Base-by-base conservation (phyloP, 2,113 vertebrate genomes). In the Acanthisitta chloris region DNA sequence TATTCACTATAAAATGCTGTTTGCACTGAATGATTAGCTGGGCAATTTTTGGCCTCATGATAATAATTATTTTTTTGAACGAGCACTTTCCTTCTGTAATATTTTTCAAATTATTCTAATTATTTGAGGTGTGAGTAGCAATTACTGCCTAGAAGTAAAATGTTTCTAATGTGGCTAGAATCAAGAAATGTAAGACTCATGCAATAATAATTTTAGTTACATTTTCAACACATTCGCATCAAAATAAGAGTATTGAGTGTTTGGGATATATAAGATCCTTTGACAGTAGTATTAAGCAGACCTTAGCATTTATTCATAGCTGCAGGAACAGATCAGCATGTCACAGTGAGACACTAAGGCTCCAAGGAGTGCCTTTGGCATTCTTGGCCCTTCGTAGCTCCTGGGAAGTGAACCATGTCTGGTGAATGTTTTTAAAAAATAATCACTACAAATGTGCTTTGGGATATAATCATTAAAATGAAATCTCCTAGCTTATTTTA, bases 391-490 rank as follows among this genome's bases (percentile, higher is more conserved):
- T 91, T 96, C 28, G 3, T 66, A 91, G 92, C 85, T 82, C 78
- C 82, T 88, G 95, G 84, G 83, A 97, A 97, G 96, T 29, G 26
- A 92, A 89, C 82, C 82, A 61, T 69, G 67, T 58, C 84, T 87
- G 83, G 78, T 67, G 86, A 93, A 89, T 92, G 82, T 73, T 93
- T 94, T 90, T 88, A 66, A 90, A 54, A 95, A 96, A 94, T 91
- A 93, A 96, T 97, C 96, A 85, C 89, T 96, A 84, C 67, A 86
- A 95, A 96, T 94, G 79, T 23, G 42, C 82, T 97, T 86, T 95
- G 97, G 95, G 92, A 97, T 62, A 89, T 94, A 95, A 96, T 95
- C 92, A 89, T 96, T 91, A 91, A 84, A 97, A 86, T 17, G 31
- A 95, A 95, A 78, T 93, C 86, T 94, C 88, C 76, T 36, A 64